Conservation (phyloP, 53 echinoderm and acorn worm genomes). For the Temnopleurus reevesii region DNA sequence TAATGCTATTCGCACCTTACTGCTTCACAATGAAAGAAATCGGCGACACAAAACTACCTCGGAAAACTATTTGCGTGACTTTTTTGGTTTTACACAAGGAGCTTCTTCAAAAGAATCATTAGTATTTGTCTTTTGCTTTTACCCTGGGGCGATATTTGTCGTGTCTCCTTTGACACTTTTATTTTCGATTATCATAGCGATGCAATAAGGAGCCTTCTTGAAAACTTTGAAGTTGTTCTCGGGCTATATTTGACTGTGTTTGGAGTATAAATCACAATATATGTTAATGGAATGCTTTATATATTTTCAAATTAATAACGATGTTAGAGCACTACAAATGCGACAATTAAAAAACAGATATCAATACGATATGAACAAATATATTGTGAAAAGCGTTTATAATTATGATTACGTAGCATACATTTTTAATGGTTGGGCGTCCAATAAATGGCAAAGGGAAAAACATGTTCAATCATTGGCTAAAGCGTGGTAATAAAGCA, state of each 20-base stretch:
- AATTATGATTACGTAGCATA: too few species aligned
- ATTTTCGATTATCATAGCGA: not conserved
- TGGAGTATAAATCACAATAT: not conserved
- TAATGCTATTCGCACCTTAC: not conserved
- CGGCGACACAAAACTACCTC: not conserved
- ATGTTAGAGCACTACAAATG: not conserved
- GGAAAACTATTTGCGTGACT: constrained; percentile 7
- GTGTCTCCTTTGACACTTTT: not conserved
- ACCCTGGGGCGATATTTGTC: not conserved
- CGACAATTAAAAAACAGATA: too few species aligned
- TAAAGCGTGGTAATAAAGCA: too few species aligned
- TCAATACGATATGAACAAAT: too few species aligned
- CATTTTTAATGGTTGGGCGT: too few species aligned
- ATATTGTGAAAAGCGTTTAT: too few species aligned
- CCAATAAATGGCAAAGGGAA: too few species aligned
- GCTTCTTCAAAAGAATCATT: not conserved
- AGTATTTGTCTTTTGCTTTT: not conserved
- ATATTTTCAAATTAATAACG: not conserved
- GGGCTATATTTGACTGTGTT: too few species aligned
- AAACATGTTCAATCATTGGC: too few species aligned
- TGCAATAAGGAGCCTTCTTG: too few species aligned
- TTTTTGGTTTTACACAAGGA: not conserved
- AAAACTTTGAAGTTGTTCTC: too few species aligned
- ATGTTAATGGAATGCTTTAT: not conserved
- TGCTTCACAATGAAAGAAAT: not conserved